Conservation (phyloP, 2,113 vertebrate species). For the Syngnathus typhle region DNA sequence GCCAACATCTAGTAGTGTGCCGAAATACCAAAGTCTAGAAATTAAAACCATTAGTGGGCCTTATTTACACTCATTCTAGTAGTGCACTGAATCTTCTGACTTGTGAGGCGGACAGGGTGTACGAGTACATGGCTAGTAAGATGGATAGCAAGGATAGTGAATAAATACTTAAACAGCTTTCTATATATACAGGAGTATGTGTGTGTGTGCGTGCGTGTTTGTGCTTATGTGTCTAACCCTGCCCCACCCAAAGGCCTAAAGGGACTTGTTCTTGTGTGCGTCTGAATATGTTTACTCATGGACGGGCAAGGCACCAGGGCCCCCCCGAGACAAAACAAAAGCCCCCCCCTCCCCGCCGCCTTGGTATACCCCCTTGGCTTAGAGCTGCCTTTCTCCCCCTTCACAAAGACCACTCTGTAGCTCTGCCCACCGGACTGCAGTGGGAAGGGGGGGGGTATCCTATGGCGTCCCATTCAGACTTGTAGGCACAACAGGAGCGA, state of each 20-base stretch:
- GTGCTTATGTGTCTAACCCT: constrained; percentile 46
- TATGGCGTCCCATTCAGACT: constrained; percentile 50
- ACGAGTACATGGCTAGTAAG: no score
- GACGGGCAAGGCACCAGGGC: constrained; percentile 54
- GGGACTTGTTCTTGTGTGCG: constrained; percentile 29
- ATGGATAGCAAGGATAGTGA: no score
- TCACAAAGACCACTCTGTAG: constrained; percentile 73
- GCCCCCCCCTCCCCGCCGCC: constrained; percentile 48
- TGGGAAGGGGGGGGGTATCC: constrained; percentile 10
- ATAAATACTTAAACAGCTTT: no score
- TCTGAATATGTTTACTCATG: constrained; percentile 24
- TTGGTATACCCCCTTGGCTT: constrained; percentile 61
- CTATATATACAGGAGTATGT: no score
- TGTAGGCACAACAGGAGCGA: constrained; percentile 38
- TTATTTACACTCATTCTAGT: no score
- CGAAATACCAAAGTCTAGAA: no score
- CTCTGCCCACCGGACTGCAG: constrained; percentile 43
- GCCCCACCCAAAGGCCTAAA: constrained; percentile 43
- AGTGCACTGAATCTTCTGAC: no score
- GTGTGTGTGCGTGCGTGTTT: constrained; percentile 1
- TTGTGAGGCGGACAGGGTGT: no score
- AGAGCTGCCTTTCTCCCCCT: constrained; percentile 68
- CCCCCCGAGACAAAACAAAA: constrained; percentile 63
- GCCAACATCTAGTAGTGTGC: no score
- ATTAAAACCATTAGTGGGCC: no score